Evolutionary conservation across 1,140 invertebrate genomes (phyloP), one percentile per base, ranked within the genome.

Genomic region (Ooceraea biroi): DNA sequence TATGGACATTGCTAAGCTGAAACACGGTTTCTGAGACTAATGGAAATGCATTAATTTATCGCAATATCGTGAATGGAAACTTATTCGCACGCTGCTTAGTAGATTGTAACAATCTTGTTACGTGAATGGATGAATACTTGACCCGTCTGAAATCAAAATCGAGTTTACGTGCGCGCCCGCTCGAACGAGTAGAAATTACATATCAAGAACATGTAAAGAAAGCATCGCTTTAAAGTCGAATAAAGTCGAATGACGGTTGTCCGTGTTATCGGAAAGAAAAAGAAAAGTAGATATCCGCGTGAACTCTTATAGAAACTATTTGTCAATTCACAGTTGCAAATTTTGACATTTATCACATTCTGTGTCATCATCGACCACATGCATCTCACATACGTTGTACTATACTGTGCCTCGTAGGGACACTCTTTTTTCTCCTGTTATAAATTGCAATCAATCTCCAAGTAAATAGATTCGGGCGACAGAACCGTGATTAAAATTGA

Each of bases 41-140:
- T 58, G 77, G 85, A 76, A 68, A 69, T 12, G 69, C 52, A 50
- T 86, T 74, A 86, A 86, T 86, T 86, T 60, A 57, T 52, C 25
- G 48, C 46, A 25, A 60, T 61, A 68, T 78, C 41, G 46, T 73
- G 60, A 69, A 80, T 80, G 57, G 36, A 44, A 69, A 57, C 22
- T 69, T 69, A 46, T 46, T 69, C 25, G 12, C 36, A 57, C 76
- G 52, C 48, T 12, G 17, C 52, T 80, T 55, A 44, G 57, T 58
- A 46, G 36, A 69, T 80, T 69, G 27, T 57, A 44, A 25, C 17
- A 57, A 55, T n/a, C 76, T 30, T 55, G 41, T 80, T 69, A 69
- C 50, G 52, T 17, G 44, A 76, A 65, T 77, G 73, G 25, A 77
- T 1, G 19, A 30, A 41, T 36, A 14, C n/a, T 48, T 36, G 65